These are phyloP conservation scores for Eupithecia inturbata DNA, from an alignment of 2,888 invertebrate genomes.

Conservation along the genomic window DNA sequence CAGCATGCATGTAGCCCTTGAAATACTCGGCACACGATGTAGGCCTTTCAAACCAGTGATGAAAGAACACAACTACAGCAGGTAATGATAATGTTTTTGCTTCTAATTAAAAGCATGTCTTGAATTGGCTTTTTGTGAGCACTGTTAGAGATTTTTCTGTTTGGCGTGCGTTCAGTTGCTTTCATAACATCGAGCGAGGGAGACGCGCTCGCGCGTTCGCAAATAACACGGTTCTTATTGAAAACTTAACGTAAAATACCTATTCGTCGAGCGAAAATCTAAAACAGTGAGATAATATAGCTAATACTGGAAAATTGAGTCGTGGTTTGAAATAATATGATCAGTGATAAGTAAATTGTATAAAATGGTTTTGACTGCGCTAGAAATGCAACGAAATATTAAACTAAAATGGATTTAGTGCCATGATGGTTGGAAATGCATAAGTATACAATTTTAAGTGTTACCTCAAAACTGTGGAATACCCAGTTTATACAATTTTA, in stretches of 20 bases:
- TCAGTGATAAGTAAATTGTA: not conserved
- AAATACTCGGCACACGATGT: slow-evolving; percentile 11
- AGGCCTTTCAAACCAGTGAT: slow-evolving; percentile 1
- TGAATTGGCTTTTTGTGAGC: slow-evolving; percentile 64
- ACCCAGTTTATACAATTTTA: not conserved
- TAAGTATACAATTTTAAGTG: not conserved
- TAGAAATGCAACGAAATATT: not conserved
- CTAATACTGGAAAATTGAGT: not conserved
- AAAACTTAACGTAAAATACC: not conserved
- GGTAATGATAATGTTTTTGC: slow-evolving; percentile 40
- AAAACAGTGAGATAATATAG: not conserved
- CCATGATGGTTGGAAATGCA: not conserved
- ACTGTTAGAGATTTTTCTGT: slow-evolving; percentile 71
- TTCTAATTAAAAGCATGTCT: slow-evolving; percentile 53
- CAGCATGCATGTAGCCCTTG: not conserved
- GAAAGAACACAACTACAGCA: slow-evolving; percentile 21
- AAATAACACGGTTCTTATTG: not conserved
- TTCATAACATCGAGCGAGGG: slow-evolving; percentile 60
- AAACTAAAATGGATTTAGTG: not conserved
- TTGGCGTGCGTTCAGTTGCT: slow-evolving; percentile 60
- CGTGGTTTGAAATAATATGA: not conserved
- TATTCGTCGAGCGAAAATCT: not conserved
- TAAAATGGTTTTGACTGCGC: not conserved
- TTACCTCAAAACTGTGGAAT: not conserved
- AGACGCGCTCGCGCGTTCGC: slow-evolving; percentile 52